Evolutionary conservation across 2,888 invertebrate genomes (phyloP).

Genomic region (Prionchulus punctatus): DNA sequence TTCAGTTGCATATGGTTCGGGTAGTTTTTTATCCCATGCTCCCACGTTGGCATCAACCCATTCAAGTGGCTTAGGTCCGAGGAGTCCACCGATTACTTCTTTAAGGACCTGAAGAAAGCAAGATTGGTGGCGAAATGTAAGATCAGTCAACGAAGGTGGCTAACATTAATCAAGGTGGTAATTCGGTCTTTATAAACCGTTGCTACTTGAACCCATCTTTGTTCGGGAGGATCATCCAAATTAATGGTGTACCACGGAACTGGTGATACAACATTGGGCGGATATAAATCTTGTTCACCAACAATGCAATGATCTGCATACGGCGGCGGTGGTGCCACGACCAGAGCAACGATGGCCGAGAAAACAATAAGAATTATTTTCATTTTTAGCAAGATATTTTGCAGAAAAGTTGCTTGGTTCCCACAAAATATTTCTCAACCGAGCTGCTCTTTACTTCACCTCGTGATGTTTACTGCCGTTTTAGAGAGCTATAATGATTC

Average conservation of each 20-base stretch:
- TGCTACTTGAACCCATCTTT: constrained; percentile 21
- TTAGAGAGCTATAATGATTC: too few species aligned
- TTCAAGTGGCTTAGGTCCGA: constrained; percentile 15
- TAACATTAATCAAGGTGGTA: too few species aligned
- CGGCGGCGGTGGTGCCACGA: constrained; percentile 4
- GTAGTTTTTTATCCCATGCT: constrained; percentile 17
- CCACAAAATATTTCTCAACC: too few species aligned
- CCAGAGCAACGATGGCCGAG: neutral
- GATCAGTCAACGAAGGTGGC: too few species aligned
- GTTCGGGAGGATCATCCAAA: constrained; percentile 20
- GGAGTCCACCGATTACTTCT: neutral
- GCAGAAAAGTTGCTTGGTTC: too few species aligned
- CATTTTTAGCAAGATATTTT: too few species aligned
- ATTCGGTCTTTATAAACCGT: too few species aligned
- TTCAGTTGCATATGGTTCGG: constrained; percentile 23
- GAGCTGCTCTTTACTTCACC: too few species aligned
- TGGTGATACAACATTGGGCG: neutral
- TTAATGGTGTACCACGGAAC: constrained; percentile 22
- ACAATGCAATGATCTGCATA: constrained; percentile 11
- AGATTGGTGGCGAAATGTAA: too few species aligned
- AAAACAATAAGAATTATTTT: too few species aligned
- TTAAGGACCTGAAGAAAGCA: neutral
- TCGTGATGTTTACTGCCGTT: too few species aligned
- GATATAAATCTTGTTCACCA: constrained; percentile 1
- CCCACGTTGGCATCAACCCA: constrained; percentile 20